Evolutionary conservation across 2,797 vertebrate species (phyloP), one percentile per base, ranked within the genome.

Genomic region (Buceros bicornis): DNA sequence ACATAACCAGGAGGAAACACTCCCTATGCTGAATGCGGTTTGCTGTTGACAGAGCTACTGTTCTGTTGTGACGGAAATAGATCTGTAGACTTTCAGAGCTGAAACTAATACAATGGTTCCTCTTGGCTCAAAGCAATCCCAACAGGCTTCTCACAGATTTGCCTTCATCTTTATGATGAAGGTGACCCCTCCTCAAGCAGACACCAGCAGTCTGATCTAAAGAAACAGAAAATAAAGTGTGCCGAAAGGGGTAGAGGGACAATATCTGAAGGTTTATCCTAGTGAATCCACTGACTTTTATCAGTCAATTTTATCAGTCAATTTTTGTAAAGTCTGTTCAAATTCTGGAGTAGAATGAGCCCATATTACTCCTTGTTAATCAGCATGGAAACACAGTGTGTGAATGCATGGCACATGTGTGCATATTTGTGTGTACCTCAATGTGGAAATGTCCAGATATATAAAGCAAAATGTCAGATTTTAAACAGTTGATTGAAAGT

Each of bases 121-220:
- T 87, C 66, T 66, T 74, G 43, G 43, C 76, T 91, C 74, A 74
- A 82, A 87, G 48, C 29, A 77, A 61, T 95, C 72, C 53, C 22
- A 4, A 26, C 11, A 82, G 76, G n/a, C 29, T 67, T 83, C 82
- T 87, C 69, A 61, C 33, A 90, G 48, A 54, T 74, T 78, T 95
- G 16, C 13, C 69, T 90, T 95, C 47, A 53, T 83, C 61, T 91
- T 89, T 88, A n/a, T 1, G 1, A 42, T 35, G 61, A 94, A 85
- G 71, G 57, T 94, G 61, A 94, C 74, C 29, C 45, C n/a, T 94
- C 8, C 54, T 74, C 28, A 74, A 65, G n/a, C 48, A 61, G 29
- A 82, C 4, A 69, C 6, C 10, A 47, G n/a, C 19, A 74, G 5
- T 24, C 62, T 79, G 6, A 80, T 29, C n/a, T 66, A 57, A 83